These are phyloP conservation scores for Acronicta alni DNA, from an alignment of 2,888 invertebrate genomes.

Conservation along the genomic window DNA sequence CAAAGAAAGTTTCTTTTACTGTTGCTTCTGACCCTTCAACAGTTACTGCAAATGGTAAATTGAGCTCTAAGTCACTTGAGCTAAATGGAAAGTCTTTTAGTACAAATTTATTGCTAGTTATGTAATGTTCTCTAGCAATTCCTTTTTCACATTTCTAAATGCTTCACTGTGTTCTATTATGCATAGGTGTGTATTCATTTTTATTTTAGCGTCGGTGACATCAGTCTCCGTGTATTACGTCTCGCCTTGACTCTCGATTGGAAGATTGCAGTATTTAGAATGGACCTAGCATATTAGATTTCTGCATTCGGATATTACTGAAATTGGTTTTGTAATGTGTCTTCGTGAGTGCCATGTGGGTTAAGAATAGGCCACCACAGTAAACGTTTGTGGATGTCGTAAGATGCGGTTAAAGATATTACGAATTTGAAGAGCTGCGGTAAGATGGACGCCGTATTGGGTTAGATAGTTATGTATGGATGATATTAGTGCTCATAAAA, in stretches of 20 bases:
- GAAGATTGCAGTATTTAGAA: conserved; percentile 62
- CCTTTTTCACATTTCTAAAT: conserved; percentile 26
- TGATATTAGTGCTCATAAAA: too few species aligned
- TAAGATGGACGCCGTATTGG: neutral
- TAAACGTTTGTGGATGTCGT: conserved; percentile 5
- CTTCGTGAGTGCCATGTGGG: conserved; percentile 22
- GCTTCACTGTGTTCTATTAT: conserved; percentile 22
- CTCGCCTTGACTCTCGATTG: conserved; percentile 62
- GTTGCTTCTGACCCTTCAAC: too few species aligned
- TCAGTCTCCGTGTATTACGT: conserved; percentile 56
- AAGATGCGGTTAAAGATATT: conserved; percentile 3
- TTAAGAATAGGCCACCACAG: conserved; percentile 3
- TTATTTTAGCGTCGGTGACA: conserved; percentile 70
- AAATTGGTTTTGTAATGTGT: conserved; percentile 39
- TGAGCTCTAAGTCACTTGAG: neutral
- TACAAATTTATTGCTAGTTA: too few species aligned
- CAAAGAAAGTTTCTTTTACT: too few species aligned
- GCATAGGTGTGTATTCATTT: conserved; percentile 55
- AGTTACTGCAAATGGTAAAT: neutral
- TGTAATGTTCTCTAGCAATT: neutral
- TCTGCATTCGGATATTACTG: conserved; percentile 29
- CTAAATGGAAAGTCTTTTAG: too few species aligned
- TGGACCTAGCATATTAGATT: conserved; percentile 32
- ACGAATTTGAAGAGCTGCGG: conserved; percentile 20
- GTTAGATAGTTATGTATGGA: neutral